Evolutionary conservation across 2,797 vertebrate genomes (phyloP), one percentile per base, ranked within the genome.

Genomic region (Merluccius polli): DNA sequence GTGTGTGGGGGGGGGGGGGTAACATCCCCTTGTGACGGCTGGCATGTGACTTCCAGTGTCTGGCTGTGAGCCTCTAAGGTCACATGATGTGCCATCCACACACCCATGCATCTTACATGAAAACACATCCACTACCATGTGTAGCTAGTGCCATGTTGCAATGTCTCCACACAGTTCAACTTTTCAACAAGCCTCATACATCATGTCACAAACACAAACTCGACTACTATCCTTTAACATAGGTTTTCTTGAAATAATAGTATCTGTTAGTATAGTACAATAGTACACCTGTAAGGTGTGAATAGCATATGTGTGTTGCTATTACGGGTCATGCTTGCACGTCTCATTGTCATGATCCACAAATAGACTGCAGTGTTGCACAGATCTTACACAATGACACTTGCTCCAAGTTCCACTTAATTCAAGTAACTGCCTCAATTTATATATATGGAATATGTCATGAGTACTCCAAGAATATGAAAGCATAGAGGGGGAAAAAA

Each of bases 1-100:
- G 5, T 52, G 44, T 52, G 44, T 21, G 52, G 10, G 52, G 3
- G 52, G 2, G 52, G 3, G 52, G 3, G 52, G 10, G 82, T 81
- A 87, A 86, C 83, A 73, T 83, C 72, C 36, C 81, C 87, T 87
- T 79, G 75, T 91, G 90, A 92, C 89, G 86, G 86, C 84, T 85
- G 83, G 82, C 91, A 92, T 92, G 93, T 94, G 93, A 94, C 83
- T 89, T 91, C 87, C 89, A 89, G 84, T 87, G 82, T 93, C 87
- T 90, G 85, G 84, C 86, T 88, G 82, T 82, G 79, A 83, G 79
- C 78, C 78, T 85, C 83, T 82, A 77, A 78, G 73, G 85, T 93
- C 93, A 92, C 92, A 91, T 91, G 92, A 92, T 44, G 63, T 24
- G 38, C 33, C 63, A 36, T 77, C 3, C 16, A 77, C 85, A 84